Percentiles rank a stretch among this genome's conserved stretches.
Evolutionary conservation across 64 coral and sea anemone genomes (phyloP).

Genomic region (Trachythela sp.): DNA sequence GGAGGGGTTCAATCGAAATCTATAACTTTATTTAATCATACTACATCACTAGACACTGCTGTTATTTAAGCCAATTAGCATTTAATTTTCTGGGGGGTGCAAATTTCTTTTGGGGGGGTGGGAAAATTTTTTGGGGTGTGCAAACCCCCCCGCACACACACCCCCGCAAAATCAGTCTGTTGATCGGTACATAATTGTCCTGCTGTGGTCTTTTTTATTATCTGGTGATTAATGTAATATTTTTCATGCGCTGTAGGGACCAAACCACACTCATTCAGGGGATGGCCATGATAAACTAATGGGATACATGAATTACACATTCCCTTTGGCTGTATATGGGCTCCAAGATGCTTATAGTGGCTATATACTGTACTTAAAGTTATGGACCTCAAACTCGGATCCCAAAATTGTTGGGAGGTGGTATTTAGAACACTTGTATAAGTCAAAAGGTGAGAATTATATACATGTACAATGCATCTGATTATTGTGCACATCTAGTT

Average conservation of each 20-base stretch:
- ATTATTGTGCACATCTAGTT: background rate
- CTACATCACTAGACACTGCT: too few species aligned
- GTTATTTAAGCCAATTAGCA: too few species aligned
- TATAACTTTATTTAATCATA: too few species aligned
- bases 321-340: slow-evolving; percentile 9
- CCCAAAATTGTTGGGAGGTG: slow-evolving; percentile 1
- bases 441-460: background rate
- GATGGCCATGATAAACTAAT: slow-evolving; percentile 20
- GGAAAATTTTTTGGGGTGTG: too few species aligned
- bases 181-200: background rate
- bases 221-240: background rate
- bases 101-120: too few species aligned
- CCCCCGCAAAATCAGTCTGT: too few species aligned
- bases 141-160: too few species aligned
- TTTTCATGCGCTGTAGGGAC: background rate
- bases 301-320: background rate
- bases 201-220: background rate
- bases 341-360: slow-evolving; percentile 20
- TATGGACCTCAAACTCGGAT: background rate
- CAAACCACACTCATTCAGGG: background rate
- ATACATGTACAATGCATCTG: background rate
- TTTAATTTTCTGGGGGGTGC: too few species aligned
- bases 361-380: background rate
- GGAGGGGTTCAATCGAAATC: too few species aligned
- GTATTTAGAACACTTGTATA: slow-evolving; percentile 17